Conservation (phyloP, 1,140 invertebrate genomes). For the Micrasema longulum region DNA sequence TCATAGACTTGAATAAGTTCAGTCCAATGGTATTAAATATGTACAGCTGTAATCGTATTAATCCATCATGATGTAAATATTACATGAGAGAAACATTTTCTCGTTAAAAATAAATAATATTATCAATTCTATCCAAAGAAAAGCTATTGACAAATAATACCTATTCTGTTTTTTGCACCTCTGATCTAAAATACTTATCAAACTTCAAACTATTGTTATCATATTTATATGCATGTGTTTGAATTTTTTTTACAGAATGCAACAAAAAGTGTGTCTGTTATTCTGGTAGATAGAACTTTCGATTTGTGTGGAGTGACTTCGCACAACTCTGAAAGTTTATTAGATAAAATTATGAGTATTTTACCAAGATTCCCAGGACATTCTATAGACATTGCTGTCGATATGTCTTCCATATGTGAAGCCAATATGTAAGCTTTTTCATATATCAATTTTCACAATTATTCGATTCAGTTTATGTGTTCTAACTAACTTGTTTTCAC, state of each 20-base stretch:
- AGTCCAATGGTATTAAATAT: too few species aligned
- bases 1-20: too few species aligned
- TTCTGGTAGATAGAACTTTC: constrained; percentile 76
- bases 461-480: too few species aligned
- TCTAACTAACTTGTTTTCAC: not conserved
- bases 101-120: too few species aligned
- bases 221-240: not conserved
- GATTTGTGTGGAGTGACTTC: constrained; percentile 73
- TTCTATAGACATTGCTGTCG: constrained; percentile 73
- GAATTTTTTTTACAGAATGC: constrained; percentile 64
- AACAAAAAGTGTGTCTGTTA: constrained; percentile 70
- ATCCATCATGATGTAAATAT: too few species aligned
- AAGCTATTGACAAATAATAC: too few species aligned
- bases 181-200: too few species aligned
- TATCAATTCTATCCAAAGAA: too few species aligned
- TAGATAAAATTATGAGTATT: constrained; percentile 73
- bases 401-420: constrained; percentile 73
- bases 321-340: constrained; percentile 72
- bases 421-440: constrained; percentile 68
- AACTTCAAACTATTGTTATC: not conserved
- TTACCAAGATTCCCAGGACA: constrained; percentile 74
- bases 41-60: too few species aligned
- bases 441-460: constrained; percentile 3
- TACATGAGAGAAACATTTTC: too few species aligned
- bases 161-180: too few species aligned